Base-by-base conservation (phyloP, 2,888 invertebrate species). In the Eudasyphora cyanicolor region DNA sequence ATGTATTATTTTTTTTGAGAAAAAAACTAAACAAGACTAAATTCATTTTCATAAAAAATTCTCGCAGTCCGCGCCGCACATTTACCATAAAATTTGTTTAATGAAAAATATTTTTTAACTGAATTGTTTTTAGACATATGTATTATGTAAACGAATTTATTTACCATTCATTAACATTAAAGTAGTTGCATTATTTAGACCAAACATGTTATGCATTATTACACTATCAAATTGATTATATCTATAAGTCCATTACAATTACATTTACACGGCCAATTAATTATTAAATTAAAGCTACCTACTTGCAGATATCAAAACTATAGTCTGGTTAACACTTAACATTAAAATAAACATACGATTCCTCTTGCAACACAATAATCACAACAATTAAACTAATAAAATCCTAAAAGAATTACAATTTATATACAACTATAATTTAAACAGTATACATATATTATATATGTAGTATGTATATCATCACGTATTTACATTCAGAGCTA, bases 331-430 rank as follows among this genome's bases (percentile, higher is more conserved):
- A 14, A 14, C 73, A 69, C 24, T 45, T 74, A 70, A 32, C 45
- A 75, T 70, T 74, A 21, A 77, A 7, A 60, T 78, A 24, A 81
- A 84, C 84, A 57, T 76, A 81, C 67, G 71, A 81, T 84, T 84
- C 84, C 84, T 84, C 24, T 81, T 19, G 73, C 62, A 67, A 84
- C 60, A 84, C 84, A 84, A 84, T 84, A 84, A 84, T 60, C 42
- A 79, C 49, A 77, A 79, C n/a, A n/a, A n/a, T n/a, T 76, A 78
- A 24, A 64, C 27, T 51, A 70, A 27, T 54, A 74, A 77, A 76
- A 71, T 82, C 82, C 82, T 82, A 82, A 74, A 64, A 75, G 35
- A 24, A 71, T n/a, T 78, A 73, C 51, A 54, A 38, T 62, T n/a
- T n/a, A 69, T 64, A 51, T 51, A 49, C 35, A 69, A 67, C n/a